Percentiles rank a stretch among this genome's conserved stretches.
Evolutionary conservation across 2,797 vertebrate species (phyloP).

Genomic region (Gouania willdenowi): DNA sequence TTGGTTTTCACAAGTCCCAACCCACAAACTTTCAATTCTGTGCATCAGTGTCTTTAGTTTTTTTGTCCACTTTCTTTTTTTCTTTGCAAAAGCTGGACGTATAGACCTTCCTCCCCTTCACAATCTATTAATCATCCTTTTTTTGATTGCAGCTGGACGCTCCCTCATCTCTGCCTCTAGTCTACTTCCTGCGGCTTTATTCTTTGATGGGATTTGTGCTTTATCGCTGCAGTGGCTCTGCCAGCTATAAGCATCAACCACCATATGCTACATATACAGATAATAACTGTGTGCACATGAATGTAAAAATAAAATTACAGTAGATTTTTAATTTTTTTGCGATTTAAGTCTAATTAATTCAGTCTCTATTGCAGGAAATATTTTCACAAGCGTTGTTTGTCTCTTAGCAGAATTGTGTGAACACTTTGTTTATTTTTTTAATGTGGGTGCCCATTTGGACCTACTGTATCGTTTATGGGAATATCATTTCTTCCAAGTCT

Average conservation of each 20-base stretch:
- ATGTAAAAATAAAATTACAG: too few relatives aligned
- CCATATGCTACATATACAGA: background rate
- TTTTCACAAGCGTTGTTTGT: too few relatives aligned
- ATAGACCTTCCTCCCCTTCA: slow-evolving; percentile 16
- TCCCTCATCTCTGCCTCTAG: slow-evolving; percentile 69
- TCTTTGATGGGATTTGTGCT: slow-evolving; percentile 75
- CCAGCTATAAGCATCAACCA: slow-evolving; percentile 5
- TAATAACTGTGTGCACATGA: too few relatives aligned
- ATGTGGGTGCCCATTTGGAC: too few relatives aligned
- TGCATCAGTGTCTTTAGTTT: slow-evolving; percentile 20
- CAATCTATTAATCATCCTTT: slow-evolving; percentile 31
- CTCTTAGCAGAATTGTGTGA: too few relatives aligned
- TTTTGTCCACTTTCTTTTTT: slow-evolving; percentile 2
- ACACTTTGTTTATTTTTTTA: too few relatives aligned
- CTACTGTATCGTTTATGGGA: too few relatives aligned
- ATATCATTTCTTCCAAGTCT: too few relatives aligned
- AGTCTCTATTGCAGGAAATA: too few relatives aligned
- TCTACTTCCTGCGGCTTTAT: slow-evolving; percentile 62
- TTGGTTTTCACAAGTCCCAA: slow-evolving; percentile 30
- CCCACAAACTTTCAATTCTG: slow-evolving; percentile 41
- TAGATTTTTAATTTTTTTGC: too few relatives aligned
- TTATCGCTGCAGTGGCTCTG: slow-evolving; percentile 55
- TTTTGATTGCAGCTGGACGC: slow-evolving; percentile 57
- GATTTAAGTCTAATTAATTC: too few relatives aligned
- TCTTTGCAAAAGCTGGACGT: slow-evolving; percentile 25